phyloP scores from a whole-genome alignment of 2,797 vertebrate species.

The Pangasius sanitwongsei region DNA sequence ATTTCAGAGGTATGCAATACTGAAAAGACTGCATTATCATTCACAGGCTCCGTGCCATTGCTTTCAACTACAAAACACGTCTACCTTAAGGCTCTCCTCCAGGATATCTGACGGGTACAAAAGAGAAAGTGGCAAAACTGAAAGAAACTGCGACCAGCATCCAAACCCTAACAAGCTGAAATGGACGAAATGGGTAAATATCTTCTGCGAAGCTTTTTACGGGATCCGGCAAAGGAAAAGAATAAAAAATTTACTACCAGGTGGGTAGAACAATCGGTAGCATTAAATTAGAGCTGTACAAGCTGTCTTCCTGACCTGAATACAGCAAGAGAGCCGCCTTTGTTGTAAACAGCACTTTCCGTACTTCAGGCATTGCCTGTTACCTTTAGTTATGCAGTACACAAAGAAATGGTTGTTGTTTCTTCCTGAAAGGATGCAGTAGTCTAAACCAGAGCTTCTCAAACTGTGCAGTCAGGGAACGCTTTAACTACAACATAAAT shows the following conservation, averaged over 20 bases:
- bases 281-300: background rate
- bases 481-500: background rate
- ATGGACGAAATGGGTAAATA: background rate
- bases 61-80: background rate
- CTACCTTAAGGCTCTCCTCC: background rate
- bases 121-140: background rate
- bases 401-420: background rate
- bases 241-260: background rate
- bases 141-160: background rate
- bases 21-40: background rate
- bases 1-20: background rate
- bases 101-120: background rate
- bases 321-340: background rate
- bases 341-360: background rate
- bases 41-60: background rate
- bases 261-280: slow-evolving; percentile 9
- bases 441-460: background rate
- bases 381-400: background rate
- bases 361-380: background rate
- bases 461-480: background rate
- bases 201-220: background rate
- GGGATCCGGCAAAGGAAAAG: background rate
- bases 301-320: background rate
- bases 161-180: background rate
- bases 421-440: background rate